These are phyloP conservation scores for Neodiprion lecontei DNA, from an alignment of 1,140 invertebrate genomes.

Conservation along the genomic window DNA sequence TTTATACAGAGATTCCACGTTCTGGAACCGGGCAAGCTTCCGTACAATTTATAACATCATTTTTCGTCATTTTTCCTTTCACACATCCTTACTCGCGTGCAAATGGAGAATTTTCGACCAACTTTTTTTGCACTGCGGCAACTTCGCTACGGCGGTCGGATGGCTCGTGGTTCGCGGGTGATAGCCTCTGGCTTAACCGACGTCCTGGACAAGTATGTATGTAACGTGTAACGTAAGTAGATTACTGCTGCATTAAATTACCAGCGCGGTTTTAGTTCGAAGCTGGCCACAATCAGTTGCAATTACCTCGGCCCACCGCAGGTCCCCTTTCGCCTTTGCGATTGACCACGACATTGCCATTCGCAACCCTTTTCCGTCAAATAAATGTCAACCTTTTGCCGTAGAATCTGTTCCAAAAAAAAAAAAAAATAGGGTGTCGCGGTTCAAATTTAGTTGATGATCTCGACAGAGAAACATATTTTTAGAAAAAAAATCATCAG, in stretches of 20 bases:
- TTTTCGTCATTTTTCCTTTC: too few relatives aligned
- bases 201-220: not conserved
- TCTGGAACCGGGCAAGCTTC: too few relatives aligned
- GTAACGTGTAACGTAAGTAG: not conserved
- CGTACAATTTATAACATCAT: too few relatives aligned
- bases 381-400: not conserved
- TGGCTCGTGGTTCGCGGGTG: not conserved
- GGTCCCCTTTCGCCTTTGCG: not conserved
- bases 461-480: too few relatives aligned
- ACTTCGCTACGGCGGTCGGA: not conserved
- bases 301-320: not conserved
- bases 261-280: not conserved
- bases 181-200: not conserved
- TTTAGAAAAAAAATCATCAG: too few relatives aligned
- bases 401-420: not conserved
- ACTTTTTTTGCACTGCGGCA: not conserved
- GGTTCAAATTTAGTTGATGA: too few relatives aligned
- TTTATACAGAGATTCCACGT: too few relatives aligned
- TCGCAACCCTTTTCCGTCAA: too few relatives aligned
- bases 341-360: not conserved
- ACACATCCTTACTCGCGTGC: too few relatives aligned
- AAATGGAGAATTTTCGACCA: too few relatives aligned
- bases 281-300: not conserved
- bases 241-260: constrained; percentile 2
- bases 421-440: too few relatives aligned